Conservation (phyloP, 1,140 invertebrate genomes). For the Rhopalosiphum padi region DNA sequence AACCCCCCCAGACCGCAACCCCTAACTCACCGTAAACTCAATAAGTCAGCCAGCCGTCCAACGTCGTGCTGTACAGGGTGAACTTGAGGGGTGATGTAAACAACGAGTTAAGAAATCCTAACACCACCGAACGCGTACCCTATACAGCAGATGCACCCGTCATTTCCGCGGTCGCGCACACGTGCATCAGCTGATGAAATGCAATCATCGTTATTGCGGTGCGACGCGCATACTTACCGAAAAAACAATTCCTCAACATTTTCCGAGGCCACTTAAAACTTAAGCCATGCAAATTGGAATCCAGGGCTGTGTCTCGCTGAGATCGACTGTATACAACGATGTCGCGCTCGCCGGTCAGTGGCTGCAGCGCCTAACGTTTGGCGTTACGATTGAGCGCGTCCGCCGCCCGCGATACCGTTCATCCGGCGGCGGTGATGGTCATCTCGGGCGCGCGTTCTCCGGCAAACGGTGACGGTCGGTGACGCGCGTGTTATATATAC, state of each 20-base stretch:
- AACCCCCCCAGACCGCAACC: no score
- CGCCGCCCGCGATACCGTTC: background rate
- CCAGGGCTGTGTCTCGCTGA: background rate
- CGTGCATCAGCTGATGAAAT: background rate
- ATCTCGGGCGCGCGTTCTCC: background rate
- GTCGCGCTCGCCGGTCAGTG: background rate
- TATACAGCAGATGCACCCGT: background rate
- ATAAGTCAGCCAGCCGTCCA: no score
- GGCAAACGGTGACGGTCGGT: no score
- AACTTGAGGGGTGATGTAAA: background rate
- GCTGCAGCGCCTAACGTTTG: background rate
- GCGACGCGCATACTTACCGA: conserved; percentile 20
- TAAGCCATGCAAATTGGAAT: conserved; percentile 44
- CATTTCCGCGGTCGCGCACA: background rate
- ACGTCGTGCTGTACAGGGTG: background rate
- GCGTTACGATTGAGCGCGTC: background rate
- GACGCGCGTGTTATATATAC: background rate
- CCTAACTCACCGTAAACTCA: background rate
- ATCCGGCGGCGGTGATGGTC: background rate
- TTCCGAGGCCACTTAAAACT: conserved; percentile 56
- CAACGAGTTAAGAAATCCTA: no score
- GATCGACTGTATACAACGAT: background rate
- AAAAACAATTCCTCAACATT: conserved; percentile 58
- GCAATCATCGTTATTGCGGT: no score
- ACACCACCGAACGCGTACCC: background rate